These are phyloP conservation scores for Leptinotarsa juncta DNA, from an alignment of 2,888 invertebrate genomes.

Conservation along the genomic window DNA sequence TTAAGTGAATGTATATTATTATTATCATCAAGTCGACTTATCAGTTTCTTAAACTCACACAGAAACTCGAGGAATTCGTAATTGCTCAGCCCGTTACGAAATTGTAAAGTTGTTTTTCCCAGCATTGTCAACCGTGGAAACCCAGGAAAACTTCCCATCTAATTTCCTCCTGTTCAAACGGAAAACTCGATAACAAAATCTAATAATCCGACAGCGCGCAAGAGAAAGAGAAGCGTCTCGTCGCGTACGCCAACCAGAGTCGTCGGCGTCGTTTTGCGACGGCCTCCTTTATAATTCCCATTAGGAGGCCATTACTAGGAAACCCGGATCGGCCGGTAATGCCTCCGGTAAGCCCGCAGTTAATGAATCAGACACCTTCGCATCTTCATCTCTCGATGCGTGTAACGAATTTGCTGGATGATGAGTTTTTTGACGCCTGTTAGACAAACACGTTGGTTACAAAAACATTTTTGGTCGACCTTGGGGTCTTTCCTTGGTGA, in stretches of 20 bases:
- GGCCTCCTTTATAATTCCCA: slow-evolving; percentile 60
- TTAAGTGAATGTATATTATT: no score
- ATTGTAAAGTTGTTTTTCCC: no score
- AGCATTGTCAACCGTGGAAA: no score
- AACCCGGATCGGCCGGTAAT: slow-evolving; percentile 62
- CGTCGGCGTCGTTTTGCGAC: slow-evolving; percentile 32
- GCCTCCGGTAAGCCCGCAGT: slow-evolving; percentile 59
- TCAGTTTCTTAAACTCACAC: no score
- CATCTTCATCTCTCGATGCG: not conserved
- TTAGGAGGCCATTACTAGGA: slow-evolving; percentile 63
- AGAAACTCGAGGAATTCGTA: no score
- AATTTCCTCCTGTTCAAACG: not conserved
- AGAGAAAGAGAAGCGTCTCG: slow-evolving; percentile 11
- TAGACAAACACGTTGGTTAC: no score
- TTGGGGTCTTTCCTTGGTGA: no score
- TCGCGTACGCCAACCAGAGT: slow-evolving; percentile 16
- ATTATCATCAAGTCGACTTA: no score
- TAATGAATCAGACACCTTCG: slow-evolving; percentile 59
- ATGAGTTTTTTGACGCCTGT: not conserved
- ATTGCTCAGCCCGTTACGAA: no score
- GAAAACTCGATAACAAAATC: not conserved
- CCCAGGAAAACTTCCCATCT: no score
- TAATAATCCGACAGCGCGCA: not conserved
- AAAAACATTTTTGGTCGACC: no score
- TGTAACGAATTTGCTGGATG: not conserved